Evolutionary conservation across 2,113 vertebrate species (phyloP).

Genomic region (Colaptes auratus): DNA sequence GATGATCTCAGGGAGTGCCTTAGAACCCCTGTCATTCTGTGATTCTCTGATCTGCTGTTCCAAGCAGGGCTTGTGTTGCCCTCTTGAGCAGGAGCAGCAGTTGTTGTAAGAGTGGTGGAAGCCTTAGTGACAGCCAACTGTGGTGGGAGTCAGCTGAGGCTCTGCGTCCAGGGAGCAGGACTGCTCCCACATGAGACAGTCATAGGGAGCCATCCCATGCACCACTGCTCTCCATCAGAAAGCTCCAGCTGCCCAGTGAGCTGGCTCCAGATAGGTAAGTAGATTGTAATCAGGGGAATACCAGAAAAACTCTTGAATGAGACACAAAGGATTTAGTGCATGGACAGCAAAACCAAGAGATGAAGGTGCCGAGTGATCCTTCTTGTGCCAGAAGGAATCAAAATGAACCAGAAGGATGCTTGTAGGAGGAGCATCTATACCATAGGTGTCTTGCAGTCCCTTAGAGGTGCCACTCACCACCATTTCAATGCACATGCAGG

Average conservation of each 20-base stretch:
- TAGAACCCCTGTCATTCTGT: too few relatives aligned
- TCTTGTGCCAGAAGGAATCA: background rate
- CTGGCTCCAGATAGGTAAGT: background rate
- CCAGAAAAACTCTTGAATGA: background rate
- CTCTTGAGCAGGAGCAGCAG: background rate
- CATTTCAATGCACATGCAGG: fast-evolving
- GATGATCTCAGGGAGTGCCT: too few relatives aligned
- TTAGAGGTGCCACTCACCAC: background rate
- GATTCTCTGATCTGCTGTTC: background rate
- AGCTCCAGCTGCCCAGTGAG: background rate
- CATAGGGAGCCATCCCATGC: background rate
- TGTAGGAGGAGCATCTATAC: background rate
- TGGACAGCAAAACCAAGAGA: background rate
- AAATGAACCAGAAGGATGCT: fast-evolving
- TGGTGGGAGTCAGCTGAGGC: background rate
- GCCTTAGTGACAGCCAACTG: background rate
- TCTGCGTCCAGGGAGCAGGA: background rate
- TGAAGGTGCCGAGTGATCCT: fast-evolving
- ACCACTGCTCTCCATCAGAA: background rate
- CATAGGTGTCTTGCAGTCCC: fast-evolving
- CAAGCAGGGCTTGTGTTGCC: background rate
- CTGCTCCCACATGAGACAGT: fast-evolving
- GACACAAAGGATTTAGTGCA: background rate
- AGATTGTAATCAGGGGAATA: background rate
- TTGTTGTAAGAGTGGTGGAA: background rate